phyloP scores from a whole-genome alignment of 2,797 vertebrate genomes.

The Brachyalestes nurse region DNA sequence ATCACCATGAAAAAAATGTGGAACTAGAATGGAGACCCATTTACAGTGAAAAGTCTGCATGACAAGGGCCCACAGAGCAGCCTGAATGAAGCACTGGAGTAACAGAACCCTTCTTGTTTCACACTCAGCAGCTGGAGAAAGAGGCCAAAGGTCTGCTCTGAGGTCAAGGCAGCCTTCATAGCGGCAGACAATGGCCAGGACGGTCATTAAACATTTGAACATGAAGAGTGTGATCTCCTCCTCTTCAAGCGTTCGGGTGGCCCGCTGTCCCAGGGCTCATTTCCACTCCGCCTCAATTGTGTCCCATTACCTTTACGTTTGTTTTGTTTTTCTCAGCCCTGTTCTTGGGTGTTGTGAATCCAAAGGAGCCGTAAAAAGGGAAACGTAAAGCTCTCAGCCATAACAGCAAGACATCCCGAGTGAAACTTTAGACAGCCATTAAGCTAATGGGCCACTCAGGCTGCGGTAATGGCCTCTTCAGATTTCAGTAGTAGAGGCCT shows the following conservation, averaged over 20 bases:
- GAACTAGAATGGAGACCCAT: background rate
- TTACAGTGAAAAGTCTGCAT: constrained; percentile 7
- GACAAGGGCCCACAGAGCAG: constrained; percentile 5
- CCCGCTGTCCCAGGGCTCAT: constrained; percentile 32
- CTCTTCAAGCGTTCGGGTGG: constrained; percentile 29
- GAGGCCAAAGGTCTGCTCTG: constrained; percentile 72
- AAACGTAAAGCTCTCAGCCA: constrained; percentile 79
- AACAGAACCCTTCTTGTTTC: constrained; percentile 55
- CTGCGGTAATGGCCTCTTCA: constrained; percentile 65
- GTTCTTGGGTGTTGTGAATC: constrained; percentile 74
- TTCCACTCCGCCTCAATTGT: constrained; percentile 39
- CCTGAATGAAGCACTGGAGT: constrained; percentile 23
- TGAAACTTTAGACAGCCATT: constrained; percentile 84
- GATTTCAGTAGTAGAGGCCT: constrained; percentile 57
- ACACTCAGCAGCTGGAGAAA: constrained; percentile 66
- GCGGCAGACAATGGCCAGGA: constrained; percentile 59
- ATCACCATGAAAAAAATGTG: background rate
- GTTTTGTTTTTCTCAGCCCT: constrained; percentile 71
- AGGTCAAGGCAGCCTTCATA: constrained; percentile 65
- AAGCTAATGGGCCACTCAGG: constrained; percentile 82
- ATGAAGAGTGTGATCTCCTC: constrained; percentile 22
- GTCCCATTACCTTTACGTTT: constrained; percentile 69
- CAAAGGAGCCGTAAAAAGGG: constrained; percentile 78
- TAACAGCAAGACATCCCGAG: constrained; percentile 79
- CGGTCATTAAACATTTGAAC: constrained; percentile 51